phyloP scores from a whole-genome alignment of 2,797 vertebrate species.

The Helicolenus hilgendorfi region DNA sequence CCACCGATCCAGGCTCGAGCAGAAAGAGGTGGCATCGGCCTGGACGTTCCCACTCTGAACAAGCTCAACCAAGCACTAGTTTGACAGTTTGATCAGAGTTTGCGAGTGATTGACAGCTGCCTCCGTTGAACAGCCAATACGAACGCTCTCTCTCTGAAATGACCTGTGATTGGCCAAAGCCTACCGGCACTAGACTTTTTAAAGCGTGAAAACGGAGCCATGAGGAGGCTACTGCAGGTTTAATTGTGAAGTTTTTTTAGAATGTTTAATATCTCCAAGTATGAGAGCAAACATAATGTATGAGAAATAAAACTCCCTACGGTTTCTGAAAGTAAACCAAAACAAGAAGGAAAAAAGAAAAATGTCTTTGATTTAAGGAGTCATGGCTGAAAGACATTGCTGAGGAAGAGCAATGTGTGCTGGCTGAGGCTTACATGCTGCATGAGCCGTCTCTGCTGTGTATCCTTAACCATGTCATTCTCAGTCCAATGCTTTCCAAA shows the following conservation, averaged over 20 bases:
- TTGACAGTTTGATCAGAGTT: too few relatives aligned
- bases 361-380: background rate
- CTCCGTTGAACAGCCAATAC: too few relatives aligned
- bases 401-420: background rate
- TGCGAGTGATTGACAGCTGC: too few relatives aligned
- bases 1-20: too few relatives aligned
- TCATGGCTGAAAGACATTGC: background rate
- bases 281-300: background rate
- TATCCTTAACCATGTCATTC: background rate
- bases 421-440: background rate
- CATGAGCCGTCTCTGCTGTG: background rate
- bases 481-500: conserved; percentile 6
- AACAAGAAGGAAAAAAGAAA: background rate
- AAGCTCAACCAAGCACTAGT: too few relatives aligned
- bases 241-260: background rate
- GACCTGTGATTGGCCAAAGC: too few relatives aligned
- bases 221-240: too few relatives aligned
- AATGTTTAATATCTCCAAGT: background rate
- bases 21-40: too few relatives aligned
- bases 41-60: too few relatives aligned
- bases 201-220: too few relatives aligned
- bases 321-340: background rate
- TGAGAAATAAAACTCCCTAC: background rate
- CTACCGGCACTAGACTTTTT: too few relatives aligned
- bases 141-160: too few relatives aligned